phyloP scores from a whole-genome alignment of 2,888 invertebrate species.

The Gasteruption jaculator region DNA sequence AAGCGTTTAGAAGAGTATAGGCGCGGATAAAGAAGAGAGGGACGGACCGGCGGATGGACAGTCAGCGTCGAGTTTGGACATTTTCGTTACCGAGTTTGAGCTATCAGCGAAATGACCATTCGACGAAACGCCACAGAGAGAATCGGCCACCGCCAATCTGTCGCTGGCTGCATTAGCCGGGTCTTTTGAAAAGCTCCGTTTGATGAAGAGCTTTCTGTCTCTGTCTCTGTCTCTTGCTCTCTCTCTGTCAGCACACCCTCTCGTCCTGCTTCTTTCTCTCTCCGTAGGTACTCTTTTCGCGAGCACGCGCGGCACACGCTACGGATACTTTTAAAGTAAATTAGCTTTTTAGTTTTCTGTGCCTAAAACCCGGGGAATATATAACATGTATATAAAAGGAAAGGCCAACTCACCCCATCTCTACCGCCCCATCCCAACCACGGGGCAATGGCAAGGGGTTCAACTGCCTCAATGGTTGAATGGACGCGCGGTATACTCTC shows the following conservation, averaged over 20 bases:
- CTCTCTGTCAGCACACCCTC: conserved; percentile 22
- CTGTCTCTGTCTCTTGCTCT: conserved; percentile 13
- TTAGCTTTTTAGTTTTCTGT: conserved; percentile 52
- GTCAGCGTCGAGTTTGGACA: conserved; percentile 34
- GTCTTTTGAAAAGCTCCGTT: conserved; percentile 44
- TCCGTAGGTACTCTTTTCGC: conserved; percentile 13
- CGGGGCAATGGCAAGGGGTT: conserved; percentile 29
- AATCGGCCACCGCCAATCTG: conserved; percentile 46
- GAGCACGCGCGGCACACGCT: conserved; percentile 19
- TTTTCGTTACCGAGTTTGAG: conserved; percentile 41
- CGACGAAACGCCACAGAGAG: conserved; percentile 26
- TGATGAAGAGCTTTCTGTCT: conserved; percentile 33
- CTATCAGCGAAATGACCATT: conserved; percentile 51
- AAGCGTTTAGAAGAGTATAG: conserved; percentile 18
- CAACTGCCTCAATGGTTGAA: conserved; percentile 36
- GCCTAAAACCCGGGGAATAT: conserved; percentile 43
- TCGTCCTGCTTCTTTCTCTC: conserved; percentile 16
- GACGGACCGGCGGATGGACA: conserved; percentile 7
- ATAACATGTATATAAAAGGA: conserved; percentile 39
- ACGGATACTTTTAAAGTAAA: conserved; percentile 52
- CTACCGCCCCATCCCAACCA: no score
- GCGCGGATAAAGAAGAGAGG: background rate
- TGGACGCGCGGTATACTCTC: conserved; percentile 24
- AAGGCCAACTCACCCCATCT: no score
- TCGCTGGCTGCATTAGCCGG: conserved; percentile 50